Base-by-base conservation (phyloP, 2,888 invertebrate species). In the Andrena hattorfiana region DNA sequence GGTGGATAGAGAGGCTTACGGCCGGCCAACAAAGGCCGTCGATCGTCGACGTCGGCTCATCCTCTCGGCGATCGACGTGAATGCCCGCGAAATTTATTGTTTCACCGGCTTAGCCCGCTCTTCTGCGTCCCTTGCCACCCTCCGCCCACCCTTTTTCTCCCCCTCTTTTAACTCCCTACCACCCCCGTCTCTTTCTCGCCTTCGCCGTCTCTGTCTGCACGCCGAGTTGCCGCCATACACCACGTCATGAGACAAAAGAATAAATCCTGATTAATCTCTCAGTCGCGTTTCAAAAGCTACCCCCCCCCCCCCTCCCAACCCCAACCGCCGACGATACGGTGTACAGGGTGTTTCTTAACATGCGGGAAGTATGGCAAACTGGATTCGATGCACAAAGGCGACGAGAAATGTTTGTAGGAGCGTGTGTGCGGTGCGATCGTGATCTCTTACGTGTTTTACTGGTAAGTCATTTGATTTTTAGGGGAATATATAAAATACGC, bases 251-350 rank as follows among this genome's bases (percentile, higher is more conserved):
- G 78, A 92, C 91, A 92, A 92, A 92, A 91, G 92, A 92, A 92
- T 93, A 92, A 92, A 93, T 93, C 91, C 91, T 92, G 93, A 93
- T 93, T 93, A 93, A 93, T 93, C 92, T 93, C 90, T 90, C 89
- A 89, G 90, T 89, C 90, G 89, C 89, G 90, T 86, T 91, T 87
- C 85, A 87, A 86, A 89, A 89, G 89, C 86, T 85, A 86, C 79
- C 87, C 62, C 42, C 13, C 4, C 0, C 13, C 42, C 35, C 32
- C 8, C 35, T 8, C 10, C 10, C 2, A 10, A 0, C 32, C 10
- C 10, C 2, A 10, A 0, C 16, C 75, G 60, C 56, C 76, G 78
- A 73, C 74, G 79, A 75, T 67, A 66, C 72, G 28, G 54, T 56
- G 20, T 78, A 83, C 66, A 77, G 82, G 73, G 67, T 69, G 77